phyloP scores from a whole-genome alignment of 2,888 invertebrate genomes.

The Micoletzkya japonica region DNA sequence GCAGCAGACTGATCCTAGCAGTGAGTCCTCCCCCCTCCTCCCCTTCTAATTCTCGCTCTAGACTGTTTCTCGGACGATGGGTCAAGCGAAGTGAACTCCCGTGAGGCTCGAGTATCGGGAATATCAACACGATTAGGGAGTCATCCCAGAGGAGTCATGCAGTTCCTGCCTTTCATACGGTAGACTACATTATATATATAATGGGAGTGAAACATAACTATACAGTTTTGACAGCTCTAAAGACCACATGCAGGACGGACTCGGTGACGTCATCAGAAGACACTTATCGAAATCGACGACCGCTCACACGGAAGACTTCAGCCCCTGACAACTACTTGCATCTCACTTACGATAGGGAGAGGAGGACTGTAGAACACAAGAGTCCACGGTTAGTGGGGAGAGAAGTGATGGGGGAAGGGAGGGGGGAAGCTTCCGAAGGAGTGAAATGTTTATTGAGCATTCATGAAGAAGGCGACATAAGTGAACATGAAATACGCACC shows the following conservation, averaged over 20 bases:
- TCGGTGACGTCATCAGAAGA: conserved; percentile 13
- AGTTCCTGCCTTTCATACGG: conserved; percentile 57
- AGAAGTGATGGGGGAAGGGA: conserved; percentile 9
- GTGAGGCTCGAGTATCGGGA: conserved; percentile 40
- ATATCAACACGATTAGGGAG: conserved; percentile 49
- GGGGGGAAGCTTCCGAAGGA: conserved; percentile 10
- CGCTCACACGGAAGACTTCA: conserved; percentile 29
- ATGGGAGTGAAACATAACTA: background rate
- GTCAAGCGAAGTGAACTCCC: conserved; percentile 18
- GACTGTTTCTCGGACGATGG: conserved; percentile 28
- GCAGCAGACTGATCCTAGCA: background rate
- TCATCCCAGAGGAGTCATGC: conserved; percentile 61
- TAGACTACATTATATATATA: conserved; percentile 15
- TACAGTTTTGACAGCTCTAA: background rate
- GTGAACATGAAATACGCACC: conserved; percentile 24
- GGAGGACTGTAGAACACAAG: background rate
- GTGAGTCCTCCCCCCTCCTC: background rate
- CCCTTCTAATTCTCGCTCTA: background rate
- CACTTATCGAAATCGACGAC: conserved; percentile 27
- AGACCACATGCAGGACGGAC: conserved; percentile 16
- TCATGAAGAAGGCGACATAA: conserved; percentile 30
- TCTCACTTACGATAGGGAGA: too few species aligned
- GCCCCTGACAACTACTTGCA: conserved; percentile 32
- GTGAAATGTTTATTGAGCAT: background rate
- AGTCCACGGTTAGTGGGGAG: conserved; percentile 9